Base-by-base conservation (phyloP, 1,140 invertebrate genomes). In the Cardiocondyla obscurior region DNA sequence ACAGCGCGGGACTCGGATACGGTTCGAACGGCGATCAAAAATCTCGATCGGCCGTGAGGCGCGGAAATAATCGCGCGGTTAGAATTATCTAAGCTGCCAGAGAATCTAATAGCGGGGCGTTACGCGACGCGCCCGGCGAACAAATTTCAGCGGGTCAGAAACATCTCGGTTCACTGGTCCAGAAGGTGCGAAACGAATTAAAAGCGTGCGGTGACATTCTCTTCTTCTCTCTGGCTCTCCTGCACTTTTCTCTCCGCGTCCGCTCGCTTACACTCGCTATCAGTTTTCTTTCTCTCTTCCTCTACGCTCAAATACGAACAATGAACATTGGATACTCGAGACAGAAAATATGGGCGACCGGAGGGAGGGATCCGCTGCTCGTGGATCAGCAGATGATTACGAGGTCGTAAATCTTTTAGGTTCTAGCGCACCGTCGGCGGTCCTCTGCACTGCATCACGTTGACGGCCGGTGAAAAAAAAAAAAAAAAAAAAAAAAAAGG, bases 371-470 rank as follows among this genome's bases (percentile, higher is more conserved):
- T 49, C 33, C 33, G 76, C 49, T 14, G 83, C 81, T 85, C 88
- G 87, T 89, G 87, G 89, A 90, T 90, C 89, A 90, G 85, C 84
- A 77, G 89, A 89, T 90, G 87, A 90, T 90, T 90, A 90, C 89
- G 87, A 79, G 89, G 62, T 88, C 89, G 76, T 90, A 90, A 90
- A 90, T 90, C 84, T 90, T 87, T 62, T 55, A 72, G 69, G 79
- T 83, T 81, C 82, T 53, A 74, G 65, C 39, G 51, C 82, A 60
- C 82, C 39, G 82, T 84, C 39, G 79, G 79, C 86, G 86, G 85
- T 88, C 85, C 85, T 70, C 69, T 44, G 49, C 73, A 65, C 65
- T 87, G 86, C 69, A 84, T 87, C 86, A 87, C 82, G 85, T 86
- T 77, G 81, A 77, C 81, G 64, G 39, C 28, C n/a, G n/a, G n/a